A percentile compares a stretch with the other conserved stretches of the same genome.
Evolutionary conservation across 2,888 invertebrate species (phyloP).

Genomic region (Apoda limacodes): DNA sequence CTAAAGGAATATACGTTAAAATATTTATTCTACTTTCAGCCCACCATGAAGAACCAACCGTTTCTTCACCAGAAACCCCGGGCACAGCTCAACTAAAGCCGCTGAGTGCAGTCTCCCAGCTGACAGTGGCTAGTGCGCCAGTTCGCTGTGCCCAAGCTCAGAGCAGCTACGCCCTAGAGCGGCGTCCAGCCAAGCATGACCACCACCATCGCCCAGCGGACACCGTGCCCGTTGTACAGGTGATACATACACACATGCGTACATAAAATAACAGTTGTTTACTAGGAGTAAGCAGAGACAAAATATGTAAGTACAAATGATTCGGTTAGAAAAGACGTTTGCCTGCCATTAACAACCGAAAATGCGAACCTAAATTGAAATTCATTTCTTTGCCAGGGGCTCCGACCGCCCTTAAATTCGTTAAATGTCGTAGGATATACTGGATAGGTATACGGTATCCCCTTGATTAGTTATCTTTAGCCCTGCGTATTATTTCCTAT

Average conservation of each 20-base stretch:
- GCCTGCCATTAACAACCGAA: too few relatives aligned
- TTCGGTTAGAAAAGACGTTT: too few relatives aligned
- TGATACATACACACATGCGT: slow-evolving; percentile 20
- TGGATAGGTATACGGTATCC: too few relatives aligned
- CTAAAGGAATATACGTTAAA: too few relatives aligned
- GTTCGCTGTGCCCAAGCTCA: slow-evolving; percentile 69
- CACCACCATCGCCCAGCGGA: slow-evolving; percentile 53
- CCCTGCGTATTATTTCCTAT: too few relatives aligned
- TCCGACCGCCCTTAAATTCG: too few relatives aligned
- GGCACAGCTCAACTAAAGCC: slow-evolving; percentile 48
- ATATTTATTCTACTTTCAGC: too few relatives aligned
- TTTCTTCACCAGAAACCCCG: slow-evolving; percentile 29
- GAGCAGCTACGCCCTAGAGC: slow-evolving; percentile 64
- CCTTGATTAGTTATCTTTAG: too few relatives aligned
- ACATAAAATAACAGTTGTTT: not conserved
- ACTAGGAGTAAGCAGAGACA: not conserved
- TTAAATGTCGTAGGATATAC: too few relatives aligned
- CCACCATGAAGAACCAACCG: slow-evolving; percentile 32
- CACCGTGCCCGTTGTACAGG: slow-evolving; percentile 57
- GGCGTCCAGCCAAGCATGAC: slow-evolving; percentile 40
- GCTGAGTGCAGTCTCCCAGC: slow-evolving; percentile 65
- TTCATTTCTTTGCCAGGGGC: too few relatives aligned
- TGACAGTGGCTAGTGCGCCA: slow-evolving; percentile 72
- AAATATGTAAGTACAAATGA: too few relatives aligned
- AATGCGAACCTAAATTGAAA: too few relatives aligned